Base-by-base conservation (phyloP, 1,140 invertebrate genomes). In the Alviniconcha marisindica region DNA sequence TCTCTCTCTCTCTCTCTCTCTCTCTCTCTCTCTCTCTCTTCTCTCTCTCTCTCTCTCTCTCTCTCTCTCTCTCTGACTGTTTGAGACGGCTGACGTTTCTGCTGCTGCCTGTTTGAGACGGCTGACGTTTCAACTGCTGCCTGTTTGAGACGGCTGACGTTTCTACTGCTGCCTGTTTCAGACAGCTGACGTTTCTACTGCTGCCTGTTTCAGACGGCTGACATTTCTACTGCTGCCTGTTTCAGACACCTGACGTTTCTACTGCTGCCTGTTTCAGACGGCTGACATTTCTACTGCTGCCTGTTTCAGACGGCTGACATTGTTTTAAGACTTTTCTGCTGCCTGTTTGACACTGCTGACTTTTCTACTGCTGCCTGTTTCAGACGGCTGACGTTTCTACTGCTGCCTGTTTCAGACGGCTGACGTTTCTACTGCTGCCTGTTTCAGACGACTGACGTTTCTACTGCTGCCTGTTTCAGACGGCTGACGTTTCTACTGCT, bases 301-400 rank as follows among this genome's bases (percentile, higher is more conserved):
- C 60, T 83, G 21, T 81, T 87, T 83, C 82, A 87, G 88, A 84
- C 54, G n/a, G n/a, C n/a, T n/a, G n/a, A n/a, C n/a, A n/a, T n/a
- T n/a, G n/a, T n/a, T n/a, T n/a, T n/a, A n/a, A n/a, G n/a, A n/a
- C n/a, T n/a, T n/a, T n/a, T n/a, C n/a, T n/a, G n/a, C n/a, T n/a
- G n/a, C n/a, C n/a, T n/a, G n/a, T n/a, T n/a, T n/a, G n/a, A n/a
- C n/a, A n/a, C n/a, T n/a, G n/a, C n/a, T n/a, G 28, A 77, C 24
- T 54, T n/a, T 38, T 14, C 31, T 48, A 56, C 74, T 63, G 28
- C 33, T 24, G 12, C 81, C 60, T 83, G 21, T 81, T 87, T 83
- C 82, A 87, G 88, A 84, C 54, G 28, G 54, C 24, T 54, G n/a
- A n/a, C n/a, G n/a, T n/a, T 38, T 14, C 31, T 48, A 56, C 74